Evolutionary conservation across 2,888 invertebrate genomes (phyloP).

Genomic region (Slavum lentiscoides): DNA sequence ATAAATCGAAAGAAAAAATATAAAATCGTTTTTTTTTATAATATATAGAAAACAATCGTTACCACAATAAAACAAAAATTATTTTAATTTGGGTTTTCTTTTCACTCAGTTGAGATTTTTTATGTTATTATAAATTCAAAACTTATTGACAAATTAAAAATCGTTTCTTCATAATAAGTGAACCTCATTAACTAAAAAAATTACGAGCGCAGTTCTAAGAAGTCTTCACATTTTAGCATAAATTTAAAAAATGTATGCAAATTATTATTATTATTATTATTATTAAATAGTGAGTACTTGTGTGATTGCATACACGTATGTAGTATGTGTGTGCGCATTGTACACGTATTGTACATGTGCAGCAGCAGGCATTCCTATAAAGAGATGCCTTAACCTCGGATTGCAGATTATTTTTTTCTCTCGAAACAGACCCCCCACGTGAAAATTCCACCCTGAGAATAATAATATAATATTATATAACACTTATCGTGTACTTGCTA

Average conservation of each 20-base stretch:
- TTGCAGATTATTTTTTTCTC: neutral
- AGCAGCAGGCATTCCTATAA: constrained; percentile 6
- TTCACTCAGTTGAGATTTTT: no score
- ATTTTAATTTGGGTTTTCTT: no score
- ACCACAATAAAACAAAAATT: no score
- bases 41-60: no score
- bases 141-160: neutral
- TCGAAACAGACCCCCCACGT: constrained; percentile 20
- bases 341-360: neutral
- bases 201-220: neutral
- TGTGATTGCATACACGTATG: neutral
- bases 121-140: no score
- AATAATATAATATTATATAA: neutral
- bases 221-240: neutral
- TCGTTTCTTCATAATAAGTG: neutral
- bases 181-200: neutral
- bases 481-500: neutral
- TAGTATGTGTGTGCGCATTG: no score
- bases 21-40: no score
- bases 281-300: neutral
- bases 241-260: constrained; percentile 3
- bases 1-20: no score
- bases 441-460: neutral
- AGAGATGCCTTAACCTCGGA: constrained; percentile 36
- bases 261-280: neutral